A percentile compares a stretch with the other conserved stretches of the same genome.
phyloP scores from a whole-genome alignment of 2,797 vertebrate species.

The Pampus argenteus region DNA sequence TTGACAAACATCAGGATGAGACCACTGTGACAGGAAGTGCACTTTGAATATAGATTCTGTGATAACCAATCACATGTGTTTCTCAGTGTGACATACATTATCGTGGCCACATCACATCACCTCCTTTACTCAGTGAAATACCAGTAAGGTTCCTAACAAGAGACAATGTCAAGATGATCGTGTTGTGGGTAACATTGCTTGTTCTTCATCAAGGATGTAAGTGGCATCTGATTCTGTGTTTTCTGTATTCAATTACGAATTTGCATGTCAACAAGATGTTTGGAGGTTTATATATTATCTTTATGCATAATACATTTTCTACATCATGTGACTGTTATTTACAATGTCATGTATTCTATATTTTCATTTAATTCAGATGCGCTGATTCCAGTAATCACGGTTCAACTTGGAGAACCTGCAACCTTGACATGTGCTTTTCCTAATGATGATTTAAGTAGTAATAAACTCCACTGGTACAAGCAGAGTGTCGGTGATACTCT shows the following conservation, averaged over 20 bases:
- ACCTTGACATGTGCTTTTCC: slow-evolving; percentile 2
- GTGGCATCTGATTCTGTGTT: not conserved
- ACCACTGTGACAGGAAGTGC: slow-evolving; percentile 28
- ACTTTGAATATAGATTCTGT: not conserved
- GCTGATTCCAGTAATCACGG: slow-evolving; percentile 16
- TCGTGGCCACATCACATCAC: not conserved
- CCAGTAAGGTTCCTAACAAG: not conserved
- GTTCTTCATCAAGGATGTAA: slow-evolving; percentile 38
- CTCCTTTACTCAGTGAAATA: slow-evolving; percentile 5
- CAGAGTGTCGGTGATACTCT: slow-evolving; percentile 16
- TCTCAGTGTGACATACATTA: not conserved
- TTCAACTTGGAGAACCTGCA: slow-evolving; percentile 18
- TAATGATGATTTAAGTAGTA: fast-evolving
- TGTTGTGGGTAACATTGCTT: slow-evolving; percentile 27
- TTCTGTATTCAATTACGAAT: not conserved
- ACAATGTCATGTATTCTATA: not conserved
- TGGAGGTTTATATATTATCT: not conserved
- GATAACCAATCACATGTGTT: slow-evolving; percentile 35
- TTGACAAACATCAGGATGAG: not conserved
- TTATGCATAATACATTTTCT: not conserved
- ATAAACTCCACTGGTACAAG: slow-evolving; percentile 29
- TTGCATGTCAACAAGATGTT: not conserved
- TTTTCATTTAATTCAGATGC: slow-evolving; percentile 15
- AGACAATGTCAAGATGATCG: slow-evolving; percentile 22
- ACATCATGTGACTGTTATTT: not conserved